Percentiles rank a stretch among this genome's conserved stretches.
Evolutionary conservation across 2,797 vertebrate species (phyloP).

Genomic region (Xerus rutilus): DNA sequence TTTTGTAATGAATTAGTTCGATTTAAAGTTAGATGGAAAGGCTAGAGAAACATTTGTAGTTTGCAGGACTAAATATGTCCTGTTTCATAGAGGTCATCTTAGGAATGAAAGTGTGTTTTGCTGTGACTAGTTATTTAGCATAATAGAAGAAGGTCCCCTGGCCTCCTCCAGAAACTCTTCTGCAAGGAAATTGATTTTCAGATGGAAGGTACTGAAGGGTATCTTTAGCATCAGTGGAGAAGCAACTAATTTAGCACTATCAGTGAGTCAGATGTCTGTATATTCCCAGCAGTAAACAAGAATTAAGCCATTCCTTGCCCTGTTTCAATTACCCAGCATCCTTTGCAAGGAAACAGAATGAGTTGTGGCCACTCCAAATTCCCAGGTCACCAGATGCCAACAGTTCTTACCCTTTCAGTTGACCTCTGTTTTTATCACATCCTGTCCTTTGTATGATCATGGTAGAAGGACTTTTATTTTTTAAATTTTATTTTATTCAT

Average conservation of each 20-base stretch:
- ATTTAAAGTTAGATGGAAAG: background rate
- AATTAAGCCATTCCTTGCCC: constrained; percentile 65
- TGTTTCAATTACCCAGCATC: constrained; percentile 44
- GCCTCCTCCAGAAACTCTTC: constrained; percentile 74
- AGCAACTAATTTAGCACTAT: constrained; percentile 77
- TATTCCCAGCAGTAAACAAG: constrained; percentile 71
- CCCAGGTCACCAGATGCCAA: background rate
- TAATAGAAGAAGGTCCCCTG: constrained; percentile 69
- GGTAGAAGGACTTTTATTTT: background rate
- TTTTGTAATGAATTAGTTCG: constrained; percentile 8
- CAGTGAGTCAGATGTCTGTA: constrained; percentile 68
- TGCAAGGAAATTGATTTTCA: constrained; percentile 84
- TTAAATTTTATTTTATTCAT: background rate
- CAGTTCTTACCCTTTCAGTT: background rate
- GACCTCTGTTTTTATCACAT: background rate
- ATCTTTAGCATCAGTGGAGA: constrained; percentile 78
- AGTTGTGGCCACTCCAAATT: background rate
- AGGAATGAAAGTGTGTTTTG: constrained; percentile 70
- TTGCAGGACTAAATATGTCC: constrained; percentile 33
- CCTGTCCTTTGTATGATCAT: background rate
- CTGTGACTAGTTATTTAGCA: constrained; percentile 72
- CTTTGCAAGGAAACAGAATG: constrained; percentile 28
- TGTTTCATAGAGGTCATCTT: constrained; percentile 71
- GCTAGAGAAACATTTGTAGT: constrained; percentile 1
- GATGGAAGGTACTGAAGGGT: constrained; percentile 78